Evolutionary conservation across 2,797 vertebrate species (phyloP).

Genomic region (Syndactyla subalaris): DNA sequence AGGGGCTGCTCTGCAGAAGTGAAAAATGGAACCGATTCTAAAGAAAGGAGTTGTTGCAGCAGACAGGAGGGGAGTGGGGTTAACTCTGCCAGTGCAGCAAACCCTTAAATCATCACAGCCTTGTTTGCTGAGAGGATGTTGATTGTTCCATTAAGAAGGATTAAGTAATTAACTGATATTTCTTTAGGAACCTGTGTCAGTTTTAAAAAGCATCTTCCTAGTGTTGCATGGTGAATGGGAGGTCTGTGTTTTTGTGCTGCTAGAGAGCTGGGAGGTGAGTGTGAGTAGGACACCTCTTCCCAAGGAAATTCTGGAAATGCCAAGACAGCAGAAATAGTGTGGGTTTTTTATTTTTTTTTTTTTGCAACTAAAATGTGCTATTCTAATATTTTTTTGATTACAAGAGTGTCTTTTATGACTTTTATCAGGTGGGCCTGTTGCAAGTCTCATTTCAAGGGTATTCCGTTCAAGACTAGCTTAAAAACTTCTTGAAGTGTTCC

Average conservation of each 20-base stretch:
- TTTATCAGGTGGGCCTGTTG: not conserved
- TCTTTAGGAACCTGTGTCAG: slow-evolving; percentile 51
- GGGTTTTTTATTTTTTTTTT: too few species aligned
- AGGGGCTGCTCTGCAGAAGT: slow-evolving; percentile 5
- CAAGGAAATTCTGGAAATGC: not conserved
- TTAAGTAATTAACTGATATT: slow-evolving; percentile 71
- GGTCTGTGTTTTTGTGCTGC: not conserved
- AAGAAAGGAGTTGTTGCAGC: not conserved
- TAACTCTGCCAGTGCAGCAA: not conserved
- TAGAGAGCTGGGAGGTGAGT: not conserved
- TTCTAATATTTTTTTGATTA: not conserved
- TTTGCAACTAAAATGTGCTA: not conserved
- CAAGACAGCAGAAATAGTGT: not conserved
- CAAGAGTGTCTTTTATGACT: not conserved
- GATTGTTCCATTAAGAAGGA: slow-evolving; percentile 70
- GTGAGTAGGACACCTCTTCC: not conserved
- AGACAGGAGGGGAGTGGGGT: not conserved
- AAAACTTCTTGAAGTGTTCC: slow-evolving; percentile 13
- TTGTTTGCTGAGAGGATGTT: slow-evolving; percentile 69
- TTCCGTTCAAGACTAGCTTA: slow-evolving; percentile 37
- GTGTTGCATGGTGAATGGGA: not conserved
- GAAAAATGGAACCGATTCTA: slow-evolving; percentile 31
- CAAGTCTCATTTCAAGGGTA: not conserved
- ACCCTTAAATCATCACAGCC: slow-evolving; percentile 32
- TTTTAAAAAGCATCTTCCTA: slow-evolving; percentile 19